Evolutionary conservation across 2,797 vertebrate species (phyloP).

Genomic region (Psittacula echo): DNA sequence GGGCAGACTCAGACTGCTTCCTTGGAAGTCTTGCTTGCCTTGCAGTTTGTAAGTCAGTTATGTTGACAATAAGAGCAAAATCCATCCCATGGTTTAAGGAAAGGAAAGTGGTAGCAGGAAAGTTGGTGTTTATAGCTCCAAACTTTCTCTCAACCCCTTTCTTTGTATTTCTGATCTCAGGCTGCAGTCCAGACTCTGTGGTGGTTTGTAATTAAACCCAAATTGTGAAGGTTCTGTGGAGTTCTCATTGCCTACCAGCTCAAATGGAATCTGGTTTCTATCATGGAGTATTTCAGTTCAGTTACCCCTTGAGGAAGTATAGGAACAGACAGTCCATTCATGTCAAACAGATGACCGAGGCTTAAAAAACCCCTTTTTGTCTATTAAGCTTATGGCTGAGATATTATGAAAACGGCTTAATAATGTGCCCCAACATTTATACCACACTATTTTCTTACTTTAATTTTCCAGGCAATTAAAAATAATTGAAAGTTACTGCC

Average conservation of each 20-base stretch:
- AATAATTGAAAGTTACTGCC: constrained; percentile 74
- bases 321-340: constrained; percentile 72
- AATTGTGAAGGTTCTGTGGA: constrained; percentile 53
- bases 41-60: neutral
- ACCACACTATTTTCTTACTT: constrained; percentile 64
- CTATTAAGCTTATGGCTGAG: constrained; percentile 54
- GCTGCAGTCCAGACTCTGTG: constrained; percentile 32
- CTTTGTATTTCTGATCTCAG: constrained; percentile 27
- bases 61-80: neutral
- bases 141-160: neutral
- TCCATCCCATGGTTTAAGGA: neutral
- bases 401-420: constrained; percentile 58
- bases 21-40: neutral
- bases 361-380: constrained; percentile 48
- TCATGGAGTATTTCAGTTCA: constrained; percentile 45
- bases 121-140: neutral
- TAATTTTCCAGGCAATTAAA: constrained; percentile 75
- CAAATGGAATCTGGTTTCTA: constrained; percentile 67
- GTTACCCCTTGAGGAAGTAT: constrained; percentile 59
- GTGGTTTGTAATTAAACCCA: constrained; percentile 62
- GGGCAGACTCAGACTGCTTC: neutral
- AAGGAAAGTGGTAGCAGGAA: neutral
- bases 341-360: constrained; percentile 57
- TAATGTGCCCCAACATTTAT: constrained; percentile 68
- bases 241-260: constrained; percentile 36